phyloP scores from a whole-genome alignment of 2,113 vertebrate species.

The Hemiprocne comata region DNA sequence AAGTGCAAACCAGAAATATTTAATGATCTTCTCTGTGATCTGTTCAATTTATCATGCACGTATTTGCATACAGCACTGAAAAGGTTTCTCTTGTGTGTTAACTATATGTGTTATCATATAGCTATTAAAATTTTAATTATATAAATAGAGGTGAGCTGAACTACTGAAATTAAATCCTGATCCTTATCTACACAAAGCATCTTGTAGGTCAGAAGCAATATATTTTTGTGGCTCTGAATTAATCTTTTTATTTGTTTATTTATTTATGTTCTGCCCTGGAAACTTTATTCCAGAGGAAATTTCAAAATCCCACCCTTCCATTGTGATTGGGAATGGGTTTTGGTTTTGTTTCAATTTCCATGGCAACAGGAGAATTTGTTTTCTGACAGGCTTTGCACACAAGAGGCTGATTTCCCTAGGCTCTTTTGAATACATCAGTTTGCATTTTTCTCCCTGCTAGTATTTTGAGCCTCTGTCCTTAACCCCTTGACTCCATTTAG shows the following conservation, averaged over 20 bases:
- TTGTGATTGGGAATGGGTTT: conserved; percentile 6
- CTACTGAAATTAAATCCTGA: neutral
- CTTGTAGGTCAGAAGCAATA: neutral
- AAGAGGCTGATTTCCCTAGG: neutral
- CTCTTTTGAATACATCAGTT: neutral
- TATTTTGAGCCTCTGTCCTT: neutral
- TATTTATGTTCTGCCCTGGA: neutral
- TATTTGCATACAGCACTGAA: neutral
- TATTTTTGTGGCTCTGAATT: neutral
- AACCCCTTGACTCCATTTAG: neutral
- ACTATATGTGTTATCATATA: neutral
- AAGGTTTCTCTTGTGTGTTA: neutral
- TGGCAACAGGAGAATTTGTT: neutral
- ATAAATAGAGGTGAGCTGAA: neutral
- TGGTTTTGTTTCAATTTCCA: conserved; percentile 29
- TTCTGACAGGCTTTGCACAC: neutral
- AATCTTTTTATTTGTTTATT: neutral
- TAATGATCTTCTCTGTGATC: neutral
- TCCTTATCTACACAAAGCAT: neutral
- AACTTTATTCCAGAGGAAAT: neutral
- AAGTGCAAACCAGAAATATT: neutral
- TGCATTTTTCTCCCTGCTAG: neutral
- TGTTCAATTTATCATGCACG: neutral
- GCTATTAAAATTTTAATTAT: neutral
- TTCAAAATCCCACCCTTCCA: conserved; percentile 34